Evolutionary conservation across 2,113 vertebrate species (phyloP), one percentile per base, ranked within the genome.

Genomic region (Rhodinocichla rosea): DNA sequence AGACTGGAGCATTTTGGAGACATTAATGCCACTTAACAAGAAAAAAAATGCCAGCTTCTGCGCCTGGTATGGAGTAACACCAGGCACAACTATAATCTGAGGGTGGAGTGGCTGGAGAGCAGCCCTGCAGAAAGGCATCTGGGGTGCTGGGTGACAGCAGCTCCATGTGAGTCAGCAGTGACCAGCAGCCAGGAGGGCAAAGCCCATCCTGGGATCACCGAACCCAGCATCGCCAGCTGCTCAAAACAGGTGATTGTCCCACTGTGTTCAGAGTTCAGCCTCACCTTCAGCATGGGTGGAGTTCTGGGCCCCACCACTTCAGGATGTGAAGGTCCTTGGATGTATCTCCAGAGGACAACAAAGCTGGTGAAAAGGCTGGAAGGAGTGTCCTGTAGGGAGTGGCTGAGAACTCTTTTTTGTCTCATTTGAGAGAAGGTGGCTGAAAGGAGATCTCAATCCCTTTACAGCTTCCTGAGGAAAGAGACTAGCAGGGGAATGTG

Each of bases 171-270:
- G 33, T 8, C 21, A 87, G 45, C 23, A 11, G n/a, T 27, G 32
- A 6, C 49, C 22, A 6, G 55, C 44, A 59, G 52, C 13, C 44
- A 50, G 44, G 35, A 68, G 35, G 16, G 30, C 26, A 86, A 35
- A 52, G 37, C 62, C 11, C 44, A 59, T 37, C 44, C 13, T 9
- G 26, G 32, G 44, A 32, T 18, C 53, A 37, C 42, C 44, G 42
- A 76, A 86, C 26, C 6, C 53, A 59, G 53, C 52, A 44, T 1
- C 0, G 1, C 37, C 62, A 52, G 21, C 26, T 2, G 3, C 6
- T 17, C 21, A 59, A 7, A 24, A 32, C 23, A 52, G 15, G 9
- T 1, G 13, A 40, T 9, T 60, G 42, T 42, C n/a, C 7, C 0
- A 0, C 35, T 76, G 17, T 21, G 71, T 11, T 76, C 40, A 60